Conservation (phyloP, 2,888 invertebrate genomes). For the Lepidonotus clava region DNA sequence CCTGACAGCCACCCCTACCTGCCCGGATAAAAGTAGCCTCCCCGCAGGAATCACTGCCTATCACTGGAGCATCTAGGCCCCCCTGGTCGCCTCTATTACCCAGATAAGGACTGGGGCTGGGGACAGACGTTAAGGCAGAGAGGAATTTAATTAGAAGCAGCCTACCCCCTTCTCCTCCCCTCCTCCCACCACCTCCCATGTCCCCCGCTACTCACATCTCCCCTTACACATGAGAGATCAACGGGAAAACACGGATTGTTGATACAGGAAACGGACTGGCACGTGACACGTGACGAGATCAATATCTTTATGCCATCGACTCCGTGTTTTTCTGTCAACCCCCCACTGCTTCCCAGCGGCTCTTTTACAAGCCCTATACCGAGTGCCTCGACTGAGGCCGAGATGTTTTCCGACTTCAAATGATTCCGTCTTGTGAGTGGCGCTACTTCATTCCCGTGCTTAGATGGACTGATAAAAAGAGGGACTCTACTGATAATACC, state of each 20-base stretch:
- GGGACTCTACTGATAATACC: no score
- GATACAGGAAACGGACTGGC: conserved; percentile 35
- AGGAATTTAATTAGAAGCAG: background rate
- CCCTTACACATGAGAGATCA: conserved; percentile 10
- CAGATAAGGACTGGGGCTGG: background rate
- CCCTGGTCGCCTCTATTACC: background rate
- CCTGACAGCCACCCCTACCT: conserved; percentile 1
- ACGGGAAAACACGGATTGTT: background rate
- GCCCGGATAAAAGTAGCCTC: no score
- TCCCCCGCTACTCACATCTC: background rate
- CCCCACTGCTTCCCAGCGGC: background rate
- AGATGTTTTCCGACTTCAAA: background rate
- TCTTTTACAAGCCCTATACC: background rate
- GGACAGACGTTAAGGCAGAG: background rate
- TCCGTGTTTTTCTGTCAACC: conserved; percentile 7
- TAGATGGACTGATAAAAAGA: no score
- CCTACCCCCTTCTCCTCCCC: background rate
- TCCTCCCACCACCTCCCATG: background rate
- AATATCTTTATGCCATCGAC: conserved; percentile 18
- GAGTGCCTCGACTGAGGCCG: background rate
- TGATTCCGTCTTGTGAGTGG: no score
- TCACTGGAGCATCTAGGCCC: background rate
- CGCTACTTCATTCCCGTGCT: no score
- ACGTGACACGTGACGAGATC: conserved; percentile 8
- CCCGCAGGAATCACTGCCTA: no score